A percentile compares a stretch with the other conserved stretches of the same genome.
Evolutionary conservation across 1,140 invertebrate genomes (phyloP).

Genomic region (Scaptomyza montana): DNA sequence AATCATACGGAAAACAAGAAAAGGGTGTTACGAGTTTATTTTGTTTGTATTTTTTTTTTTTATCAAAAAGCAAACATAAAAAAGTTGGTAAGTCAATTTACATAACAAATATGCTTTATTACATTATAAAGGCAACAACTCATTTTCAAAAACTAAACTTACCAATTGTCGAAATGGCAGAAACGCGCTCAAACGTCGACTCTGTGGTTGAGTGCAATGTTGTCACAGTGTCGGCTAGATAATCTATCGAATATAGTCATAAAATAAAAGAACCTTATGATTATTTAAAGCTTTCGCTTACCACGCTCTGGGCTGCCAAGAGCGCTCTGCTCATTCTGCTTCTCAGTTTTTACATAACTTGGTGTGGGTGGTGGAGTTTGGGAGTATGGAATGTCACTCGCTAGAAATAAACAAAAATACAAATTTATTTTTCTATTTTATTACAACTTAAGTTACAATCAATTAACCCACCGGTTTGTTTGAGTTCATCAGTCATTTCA

Average conservation of each 20-base stretch:
- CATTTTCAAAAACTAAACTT: constrained; percentile 57
- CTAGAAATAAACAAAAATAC: constrained; percentile 28
- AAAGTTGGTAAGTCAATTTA: constrained; percentile 67
- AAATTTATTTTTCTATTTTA: neutral
- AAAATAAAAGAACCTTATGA: too few species aligned
- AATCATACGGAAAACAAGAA: constrained; percentile 49
- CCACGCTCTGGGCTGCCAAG: constrained; percentile 60
- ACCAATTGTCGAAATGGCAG: constrained; percentile 81
- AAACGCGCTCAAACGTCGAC: constrained; percentile 76
- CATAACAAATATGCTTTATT: constrained; percentile 75
- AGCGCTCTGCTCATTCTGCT: constrained; percentile 53
- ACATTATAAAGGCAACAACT: constrained; percentile 58
- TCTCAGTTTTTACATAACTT: constrained; percentile 75
- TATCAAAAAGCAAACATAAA: constrained; percentile 70
- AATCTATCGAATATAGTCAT: constrained; percentile 35
- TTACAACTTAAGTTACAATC: neutral
- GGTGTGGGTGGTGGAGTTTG: constrained; percentile 83
- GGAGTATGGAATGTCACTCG: constrained; percentile 79
- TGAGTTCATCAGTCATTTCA: constrained; percentile 78
- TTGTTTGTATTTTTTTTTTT: constrained; percentile 49
- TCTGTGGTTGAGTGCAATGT: constrained; percentile 78
- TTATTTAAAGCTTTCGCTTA: neutral
- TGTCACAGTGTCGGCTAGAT: constrained; percentile 69
- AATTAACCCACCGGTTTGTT: constrained; percentile 56
- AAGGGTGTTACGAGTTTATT: constrained; percentile 55